A percentile compares a stretch with the other conserved stretches of the same genome.
Conservation (phyloP, 2,888 invertebrate genomes). For the Volucella bombylans region DNA sequence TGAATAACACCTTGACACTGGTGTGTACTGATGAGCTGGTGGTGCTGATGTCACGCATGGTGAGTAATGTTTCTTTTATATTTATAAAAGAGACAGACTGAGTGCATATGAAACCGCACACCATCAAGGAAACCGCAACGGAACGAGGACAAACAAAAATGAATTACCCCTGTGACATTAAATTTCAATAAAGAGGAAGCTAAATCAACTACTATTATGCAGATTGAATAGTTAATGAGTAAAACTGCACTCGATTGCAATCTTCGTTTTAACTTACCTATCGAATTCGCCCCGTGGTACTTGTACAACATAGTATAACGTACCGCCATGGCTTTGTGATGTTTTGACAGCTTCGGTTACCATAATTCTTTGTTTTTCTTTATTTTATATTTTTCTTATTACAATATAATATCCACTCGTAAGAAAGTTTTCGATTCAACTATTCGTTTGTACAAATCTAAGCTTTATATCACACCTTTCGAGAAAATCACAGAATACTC, state of each 20-base stretch:
- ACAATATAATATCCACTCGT: conserved; percentile 11
- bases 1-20: conserved; percentile 69
- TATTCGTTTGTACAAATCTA: background rate
- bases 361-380: conserved; percentile 43
- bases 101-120: conserved; percentile 10
- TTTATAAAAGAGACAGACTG: background rate
- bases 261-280: conserved; percentile 47
- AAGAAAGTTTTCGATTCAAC: background rate
- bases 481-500: conserved; percentile 63
- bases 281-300: conserved; percentile 67
- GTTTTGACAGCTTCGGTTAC: conserved; percentile 70
- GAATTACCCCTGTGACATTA: conserved; percentile 6
- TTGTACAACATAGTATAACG: conserved; percentile 68
- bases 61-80: conserved; percentile 53
- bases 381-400: conserved; percentile 6
- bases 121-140: conserved; percentile 36
- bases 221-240: conserved; percentile 1
- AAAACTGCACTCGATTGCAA: conserved; percentile 16
- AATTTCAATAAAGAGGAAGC: background rate
- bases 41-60: conserved; percentile 70
- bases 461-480: conserved; percentile 38
- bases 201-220: conserved; percentile 6
- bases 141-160: conserved; percentile 1
- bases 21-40: too few species aligned
- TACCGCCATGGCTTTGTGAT: conserved; percentile 71